phyloP scores from a whole-genome alignment of 2,113 vertebrate species.

The Eonycteris spelaea region DNA sequence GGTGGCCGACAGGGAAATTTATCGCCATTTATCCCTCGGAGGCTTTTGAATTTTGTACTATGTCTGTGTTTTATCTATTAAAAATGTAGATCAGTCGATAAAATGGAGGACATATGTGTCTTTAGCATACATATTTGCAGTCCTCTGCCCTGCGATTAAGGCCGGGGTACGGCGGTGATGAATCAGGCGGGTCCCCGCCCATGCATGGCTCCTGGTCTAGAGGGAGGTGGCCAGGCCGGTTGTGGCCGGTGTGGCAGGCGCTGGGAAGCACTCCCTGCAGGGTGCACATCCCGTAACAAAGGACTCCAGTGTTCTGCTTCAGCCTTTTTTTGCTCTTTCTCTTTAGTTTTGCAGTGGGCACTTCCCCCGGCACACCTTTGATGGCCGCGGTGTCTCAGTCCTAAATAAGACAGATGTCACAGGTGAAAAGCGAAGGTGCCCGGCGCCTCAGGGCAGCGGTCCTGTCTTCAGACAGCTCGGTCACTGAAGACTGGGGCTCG shows the following conservation, averaged over 20 bases:
- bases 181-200: not conserved
- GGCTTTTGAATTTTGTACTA: not conserved
- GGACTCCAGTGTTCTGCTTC: not conserved
- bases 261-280: not conserved
- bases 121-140: fast-evolving
- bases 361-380: not conserved
- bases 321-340: not conserved
- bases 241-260: fast-evolving
- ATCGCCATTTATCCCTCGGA: fast-evolving
- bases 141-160: not conserved
- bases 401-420: fast-evolving
- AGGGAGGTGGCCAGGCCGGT: not conserved
- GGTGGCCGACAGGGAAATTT: not conserved
- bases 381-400: fast-evolving
- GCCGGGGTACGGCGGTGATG: not conserved
- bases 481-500: fast-evolving
- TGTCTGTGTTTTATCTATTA: not conserved
- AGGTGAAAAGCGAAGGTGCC: not conserved
- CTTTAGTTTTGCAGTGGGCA: not conserved
- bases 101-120: not conserved
- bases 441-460: fast-evolving
- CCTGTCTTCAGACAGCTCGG: fast-evolving
- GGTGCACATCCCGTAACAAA: not conserved
- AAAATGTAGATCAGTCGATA: not conserved
- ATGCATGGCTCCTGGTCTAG: fast-evolving